phyloP scores from a whole-genome alignment of 1,140 invertebrate species.

The Zaprionus lachaisei region DNA sequence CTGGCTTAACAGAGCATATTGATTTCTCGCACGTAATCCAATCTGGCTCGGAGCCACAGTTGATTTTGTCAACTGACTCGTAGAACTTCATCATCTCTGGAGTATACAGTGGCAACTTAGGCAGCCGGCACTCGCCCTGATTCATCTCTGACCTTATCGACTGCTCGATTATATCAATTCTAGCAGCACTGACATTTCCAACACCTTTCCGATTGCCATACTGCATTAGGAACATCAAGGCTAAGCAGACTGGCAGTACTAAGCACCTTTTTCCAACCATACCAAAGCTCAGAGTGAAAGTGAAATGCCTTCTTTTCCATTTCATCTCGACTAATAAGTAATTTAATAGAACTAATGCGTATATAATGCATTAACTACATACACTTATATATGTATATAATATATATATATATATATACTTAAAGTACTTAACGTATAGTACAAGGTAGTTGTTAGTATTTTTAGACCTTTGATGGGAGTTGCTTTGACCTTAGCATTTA shows the following conservation, averaged over 20 bases:
- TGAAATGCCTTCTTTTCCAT: no score
- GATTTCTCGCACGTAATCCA: slow-evolving; percentile 86
- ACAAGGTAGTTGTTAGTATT: not conserved
- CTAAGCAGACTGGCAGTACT: no score
- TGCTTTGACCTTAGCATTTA: not conserved
- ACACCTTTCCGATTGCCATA: no score
- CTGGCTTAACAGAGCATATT: slow-evolving; percentile 85
- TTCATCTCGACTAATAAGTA: not conserved
- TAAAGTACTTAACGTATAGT: not conserved
- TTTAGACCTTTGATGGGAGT: no score
- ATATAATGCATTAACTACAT: not conserved
- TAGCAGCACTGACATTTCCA: not conserved
- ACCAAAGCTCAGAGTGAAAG: no score
- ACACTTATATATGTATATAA: not conserved
- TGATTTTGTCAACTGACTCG: slow-evolving; percentile 86
- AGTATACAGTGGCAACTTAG: slow-evolving; percentile 87
- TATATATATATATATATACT: no score
- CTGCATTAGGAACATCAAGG: no score
- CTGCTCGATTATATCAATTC: slow-evolving; percentile 77
- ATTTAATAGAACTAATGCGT: not conserved
- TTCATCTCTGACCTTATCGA: slow-evolving; percentile 80
- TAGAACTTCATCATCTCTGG: slow-evolving; percentile 90
- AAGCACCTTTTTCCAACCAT: no score
- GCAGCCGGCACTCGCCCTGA: slow-evolving; percentile 87
- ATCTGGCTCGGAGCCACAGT: slow-evolving; percentile 86